These are phyloP conservation scores for Uloborus plumipes DNA, from an alignment of 2,888 invertebrate genomes.

Conservation along the genomic window DNA sequence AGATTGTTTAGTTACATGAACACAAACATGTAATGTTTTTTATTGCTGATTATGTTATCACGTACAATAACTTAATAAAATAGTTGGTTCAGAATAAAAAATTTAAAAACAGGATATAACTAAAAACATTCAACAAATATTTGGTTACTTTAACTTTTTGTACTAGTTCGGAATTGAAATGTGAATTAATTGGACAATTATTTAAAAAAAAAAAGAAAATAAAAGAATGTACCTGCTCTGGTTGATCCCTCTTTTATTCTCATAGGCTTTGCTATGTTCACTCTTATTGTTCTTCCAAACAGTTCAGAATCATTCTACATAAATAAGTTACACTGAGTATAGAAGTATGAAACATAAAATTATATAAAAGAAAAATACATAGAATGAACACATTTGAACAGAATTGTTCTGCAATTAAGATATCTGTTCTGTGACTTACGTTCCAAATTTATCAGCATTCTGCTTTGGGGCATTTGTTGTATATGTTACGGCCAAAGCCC, in stretches of 20 bases:
- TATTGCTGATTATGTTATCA: too few relatives aligned
- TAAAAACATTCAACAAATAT: not conserved
- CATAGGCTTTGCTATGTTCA: conserved; percentile 97
- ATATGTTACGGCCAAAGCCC: too few relatives aligned
- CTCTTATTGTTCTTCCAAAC: conserved; percentile 94
- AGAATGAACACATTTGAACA: too few relatives aligned
- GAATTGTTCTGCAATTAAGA: too few relatives aligned
- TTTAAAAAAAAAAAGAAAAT: not conserved
- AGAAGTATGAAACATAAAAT: too few relatives aligned
- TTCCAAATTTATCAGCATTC: too few relatives aligned
- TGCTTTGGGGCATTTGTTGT: too few relatives aligned
- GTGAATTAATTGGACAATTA: not conserved
- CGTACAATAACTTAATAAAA: too few relatives aligned
- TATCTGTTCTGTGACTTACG: too few relatives aligned
- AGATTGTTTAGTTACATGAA: too few relatives aligned
- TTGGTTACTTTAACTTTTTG: not conserved
- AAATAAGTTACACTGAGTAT: not conserved
- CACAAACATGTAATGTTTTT: too few relatives aligned
- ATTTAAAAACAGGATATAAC: not conserved
- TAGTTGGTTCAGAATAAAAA: not conserved
- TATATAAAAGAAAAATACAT: too few relatives aligned
- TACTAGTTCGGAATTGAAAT: not conserved
- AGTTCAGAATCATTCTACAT: conserved; percentile 95
- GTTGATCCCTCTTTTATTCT: conserved; percentile 95
- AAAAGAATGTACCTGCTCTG: conserved; percentile 75